Conservation (phyloP, 2,113 vertebrate genomes). For the Callorhinus ursinus region DNA sequence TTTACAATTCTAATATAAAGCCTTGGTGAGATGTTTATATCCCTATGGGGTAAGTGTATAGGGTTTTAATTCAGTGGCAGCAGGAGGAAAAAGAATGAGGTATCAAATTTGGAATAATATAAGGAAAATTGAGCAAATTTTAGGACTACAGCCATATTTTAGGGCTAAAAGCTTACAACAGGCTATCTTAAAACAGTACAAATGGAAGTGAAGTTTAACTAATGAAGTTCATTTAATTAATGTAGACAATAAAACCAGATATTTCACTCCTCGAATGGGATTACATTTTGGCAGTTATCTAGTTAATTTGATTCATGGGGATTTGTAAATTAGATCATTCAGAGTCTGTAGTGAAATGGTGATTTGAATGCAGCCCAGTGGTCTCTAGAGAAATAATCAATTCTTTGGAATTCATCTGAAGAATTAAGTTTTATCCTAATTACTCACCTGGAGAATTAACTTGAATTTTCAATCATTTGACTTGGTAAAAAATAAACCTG, state of each 20-base stretch:
- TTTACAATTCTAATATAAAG: slow-evolving; percentile 17
- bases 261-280: slow-evolving; percentile 61
- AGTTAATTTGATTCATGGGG: slow-evolving; percentile 78
- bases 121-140: slow-evolving; percentile 26
- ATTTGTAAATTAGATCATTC: slow-evolving; percentile 78
- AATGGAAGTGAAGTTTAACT: slow-evolving; percentile 72
- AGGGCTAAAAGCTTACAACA: slow-evolving; percentile 22
- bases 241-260: slow-evolving; percentile 69
- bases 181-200: slow-evolving; percentile 56
- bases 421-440: slow-evolving; percentile 76
- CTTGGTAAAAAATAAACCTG: slow-evolving; percentile 9
- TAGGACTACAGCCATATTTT: background rate
- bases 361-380: slow-evolving; percentile 70
- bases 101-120: slow-evolving; percentile 6
- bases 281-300: slow-evolving; percentile 77
- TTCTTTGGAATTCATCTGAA: slow-evolving; percentile 77
- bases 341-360: slow-evolving; percentile 72
- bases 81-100: background rate
- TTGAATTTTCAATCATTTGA: slow-evolving; percentile 69
- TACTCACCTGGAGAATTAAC: slow-evolving; percentile 76
- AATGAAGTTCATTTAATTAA: slow-evolving; percentile 75
- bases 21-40: background rate
- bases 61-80: background rate
- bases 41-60: background rate
- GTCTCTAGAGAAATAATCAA: slow-evolving; percentile 73